Percentiles rank a stretch among this genome's conserved stretches.
Conservation (phyloP, 2,888 invertebrate genomes). For the Neuroscelio doddi region DNA sequence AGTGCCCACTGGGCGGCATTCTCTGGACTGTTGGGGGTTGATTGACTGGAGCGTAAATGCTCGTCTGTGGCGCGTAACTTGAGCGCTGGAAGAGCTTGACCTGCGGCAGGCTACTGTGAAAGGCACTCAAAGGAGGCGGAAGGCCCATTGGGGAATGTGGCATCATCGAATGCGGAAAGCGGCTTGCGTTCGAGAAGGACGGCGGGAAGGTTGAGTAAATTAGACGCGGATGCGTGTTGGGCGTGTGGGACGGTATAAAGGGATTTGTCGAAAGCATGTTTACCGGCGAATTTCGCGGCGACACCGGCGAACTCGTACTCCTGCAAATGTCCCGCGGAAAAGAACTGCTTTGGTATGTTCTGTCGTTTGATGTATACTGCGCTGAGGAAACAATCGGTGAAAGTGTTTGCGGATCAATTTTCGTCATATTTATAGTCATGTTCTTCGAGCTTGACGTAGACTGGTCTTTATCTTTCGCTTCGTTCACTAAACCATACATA, state of each 20-base stretch:
- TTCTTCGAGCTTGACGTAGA: slow-evolving; percentile 40
- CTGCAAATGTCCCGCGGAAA: slow-evolving; percentile 63
- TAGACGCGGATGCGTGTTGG: slow-evolving; percentile 67
- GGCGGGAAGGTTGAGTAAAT: slow-evolving; percentile 66
- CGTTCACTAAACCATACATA: slow-evolving; percentile 74
- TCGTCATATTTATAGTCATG: slow-evolving; percentile 66
- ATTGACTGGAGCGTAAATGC: slow-evolving; percentile 49
- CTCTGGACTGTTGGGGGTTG: slow-evolving; percentile 66
- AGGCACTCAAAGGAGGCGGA: slow-evolving; percentile 66
- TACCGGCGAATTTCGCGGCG: slow-evolving; percentile 67
- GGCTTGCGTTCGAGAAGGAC: slow-evolving; percentile 57
- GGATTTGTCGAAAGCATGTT: slow-evolving; percentile 70
- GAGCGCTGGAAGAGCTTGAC: slow-evolving; percentile 67
- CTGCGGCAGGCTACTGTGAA: slow-evolving; percentile 68
- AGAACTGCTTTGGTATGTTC: slow-evolving; percentile 62
- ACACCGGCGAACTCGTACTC: slow-evolving; percentile 61
- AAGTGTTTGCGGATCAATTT: slow-evolving; percentile 76
- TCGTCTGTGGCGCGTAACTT: slow-evolving; percentile 63
- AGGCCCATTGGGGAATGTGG: slow-evolving; percentile 63
- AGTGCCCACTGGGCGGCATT: slow-evolving; percentile 64
- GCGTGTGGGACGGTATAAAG: slow-evolving; percentile 69
- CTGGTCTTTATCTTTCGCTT: slow-evolving; percentile 56
- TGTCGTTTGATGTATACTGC: slow-evolving; percentile 63
- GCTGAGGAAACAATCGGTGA: slow-evolving; percentile 72
- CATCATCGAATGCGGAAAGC: slow-evolving; percentile 65